Percentiles rank a stretch among this genome's conserved stretches.
Evolutionary conservation across 2,888 invertebrate species (phyloP).

Genomic region (Meta bourneti): DNA sequence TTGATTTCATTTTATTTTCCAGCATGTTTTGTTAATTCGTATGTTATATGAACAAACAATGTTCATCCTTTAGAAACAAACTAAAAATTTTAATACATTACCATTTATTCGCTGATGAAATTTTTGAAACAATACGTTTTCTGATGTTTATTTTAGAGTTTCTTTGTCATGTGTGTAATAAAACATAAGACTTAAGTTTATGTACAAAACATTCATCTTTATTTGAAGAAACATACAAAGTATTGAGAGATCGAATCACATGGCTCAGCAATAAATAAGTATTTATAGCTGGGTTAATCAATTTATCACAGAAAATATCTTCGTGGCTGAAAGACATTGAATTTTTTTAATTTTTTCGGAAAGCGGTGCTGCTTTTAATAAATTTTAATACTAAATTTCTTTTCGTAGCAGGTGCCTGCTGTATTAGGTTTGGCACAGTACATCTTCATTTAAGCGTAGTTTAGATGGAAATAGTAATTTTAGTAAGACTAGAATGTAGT

Average conservation of each 20-base stretch:
- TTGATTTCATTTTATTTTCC: too few relatives aligned
- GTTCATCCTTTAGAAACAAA: too few relatives aligned
- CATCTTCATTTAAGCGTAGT: neutral
- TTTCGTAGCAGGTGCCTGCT: neutral
- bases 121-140: too few relatives aligned
- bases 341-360: neutral
- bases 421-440: constrained; percentile 12
- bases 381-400: too few relatives aligned
- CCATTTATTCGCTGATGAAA: too few relatives aligned
- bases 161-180: too few relatives aligned
- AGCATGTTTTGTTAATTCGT: too few relatives aligned
- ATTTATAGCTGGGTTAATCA: neutral
- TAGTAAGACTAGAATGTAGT: neutral
- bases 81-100: too few relatives aligned
- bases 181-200: neutral
- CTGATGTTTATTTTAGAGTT: too few relatives aligned
- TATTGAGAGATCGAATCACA: neutral
- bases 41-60: too few relatives aligned
- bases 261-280: neutral
- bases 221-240: neutral
- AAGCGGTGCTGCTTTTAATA: too few relatives aligned
- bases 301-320: neutral
- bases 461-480: neutral
- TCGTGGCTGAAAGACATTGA: neutral
- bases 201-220: neutral